Conservation (phyloP, 1,140 invertebrate genomes). For the Hyphantria cunea region DNA sequence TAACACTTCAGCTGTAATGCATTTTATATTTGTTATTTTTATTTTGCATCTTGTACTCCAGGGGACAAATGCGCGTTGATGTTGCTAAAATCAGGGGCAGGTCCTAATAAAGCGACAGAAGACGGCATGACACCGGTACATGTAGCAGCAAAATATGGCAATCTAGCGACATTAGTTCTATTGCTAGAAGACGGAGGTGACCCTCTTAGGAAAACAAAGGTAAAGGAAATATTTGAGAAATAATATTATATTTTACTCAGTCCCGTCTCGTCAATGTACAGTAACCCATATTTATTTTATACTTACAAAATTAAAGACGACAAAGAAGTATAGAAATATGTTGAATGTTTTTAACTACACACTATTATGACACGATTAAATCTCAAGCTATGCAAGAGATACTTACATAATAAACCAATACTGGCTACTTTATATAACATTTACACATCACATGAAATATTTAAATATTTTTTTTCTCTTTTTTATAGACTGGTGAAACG, state of each 20-base stretch:
- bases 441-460: neutral
- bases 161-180: constrained; percentile 91
- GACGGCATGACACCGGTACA: constrained; percentile 97
- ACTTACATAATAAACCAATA: too few relatives aligned
- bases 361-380: too few relatives aligned
- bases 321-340: too few relatives aligned
- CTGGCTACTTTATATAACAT: too few relatives aligned
- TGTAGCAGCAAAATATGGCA: constrained; percentile 94
- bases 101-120: constrained; percentile 95
- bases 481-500: constrained; percentile 94
- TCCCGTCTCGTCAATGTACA: neutral
- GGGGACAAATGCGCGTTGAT: constrained; percentile 97
- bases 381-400: too few relatives aligned
- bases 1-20: neutral
- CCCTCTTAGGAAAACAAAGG: constrained; percentile 94
- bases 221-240: constrained; percentile 58
- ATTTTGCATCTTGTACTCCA: constrained; percentile 22
- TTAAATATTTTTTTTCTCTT: neutral
- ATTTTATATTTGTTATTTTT: neutral
- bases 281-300: too few relatives aligned
- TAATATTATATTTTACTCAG: neutral
- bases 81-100: constrained; percentile 98
- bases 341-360: too few relatives aligned
- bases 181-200: constrained; percentile 96
- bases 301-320: too few relatives aligned